These are phyloP conservation scores for Corythaixoides concolor DNA, from an alignment of 2,113 vertebrate genomes.

Conservation along the genomic window DNA sequence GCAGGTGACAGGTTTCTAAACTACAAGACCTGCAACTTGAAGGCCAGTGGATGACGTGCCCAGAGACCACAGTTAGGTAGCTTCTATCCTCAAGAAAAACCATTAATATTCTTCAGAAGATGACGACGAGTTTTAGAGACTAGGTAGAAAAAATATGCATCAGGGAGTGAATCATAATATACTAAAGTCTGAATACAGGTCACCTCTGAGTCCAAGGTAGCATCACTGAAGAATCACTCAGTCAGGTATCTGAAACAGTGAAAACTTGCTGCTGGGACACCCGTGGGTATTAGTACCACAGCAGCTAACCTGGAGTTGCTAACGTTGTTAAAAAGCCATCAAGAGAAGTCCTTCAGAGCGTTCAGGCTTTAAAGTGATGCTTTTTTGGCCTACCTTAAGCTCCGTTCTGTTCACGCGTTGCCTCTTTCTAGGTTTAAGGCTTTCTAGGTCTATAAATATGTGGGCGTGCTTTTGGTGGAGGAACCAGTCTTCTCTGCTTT, in stretches of 20 bases:
- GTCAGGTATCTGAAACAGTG: accelerated
- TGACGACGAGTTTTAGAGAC: background rate
- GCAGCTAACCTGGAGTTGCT: background rate
- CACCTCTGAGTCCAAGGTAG: background rate
- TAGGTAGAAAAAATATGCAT: background rate
- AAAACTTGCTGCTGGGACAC: background rate
- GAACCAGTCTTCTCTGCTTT: background rate
- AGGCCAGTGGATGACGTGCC: background rate
- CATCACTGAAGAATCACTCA: background rate
- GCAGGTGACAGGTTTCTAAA: background rate
- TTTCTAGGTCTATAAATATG: background rate
- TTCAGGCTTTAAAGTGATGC: background rate
- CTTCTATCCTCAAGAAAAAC: background rate
- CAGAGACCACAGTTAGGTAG: background rate
- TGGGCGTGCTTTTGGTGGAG: background rate
- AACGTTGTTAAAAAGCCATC: background rate
- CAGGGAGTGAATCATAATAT: background rate
- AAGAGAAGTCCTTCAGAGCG: background rate
- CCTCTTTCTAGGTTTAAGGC: conserved; percentile 15
- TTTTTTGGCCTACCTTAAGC: background rate
- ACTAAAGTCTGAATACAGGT: background rate
- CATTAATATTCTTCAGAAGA: background rate
- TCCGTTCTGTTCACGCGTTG: background rate
- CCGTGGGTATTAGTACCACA: background rate
- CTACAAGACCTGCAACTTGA: background rate